Conservation (phyloP, 1,140 invertebrate genomes). For the Heliconius congener region DNA sequence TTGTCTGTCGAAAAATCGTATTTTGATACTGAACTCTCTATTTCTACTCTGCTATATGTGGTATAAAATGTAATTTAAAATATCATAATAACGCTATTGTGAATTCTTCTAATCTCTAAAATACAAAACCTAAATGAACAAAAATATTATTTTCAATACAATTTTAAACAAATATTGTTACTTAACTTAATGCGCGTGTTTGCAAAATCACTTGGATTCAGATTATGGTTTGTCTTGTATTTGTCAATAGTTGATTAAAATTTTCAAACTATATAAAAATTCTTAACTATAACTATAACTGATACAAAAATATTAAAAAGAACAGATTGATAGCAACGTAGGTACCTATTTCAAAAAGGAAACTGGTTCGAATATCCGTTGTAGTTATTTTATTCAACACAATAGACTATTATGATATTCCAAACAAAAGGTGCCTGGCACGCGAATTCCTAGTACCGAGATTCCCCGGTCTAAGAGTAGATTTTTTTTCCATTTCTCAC, state of each 20-base stretch:
- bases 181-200: neutral
- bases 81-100: too few relatives aligned
- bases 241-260: too few relatives aligned
- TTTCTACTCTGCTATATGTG: too few relatives aligned
- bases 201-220: too few relatives aligned
- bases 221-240: too few relatives aligned
- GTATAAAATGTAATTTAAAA: too few relatives aligned
- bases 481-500: constrained; percentile 63
- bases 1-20: too few relatives aligned
- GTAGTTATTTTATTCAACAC: constrained; percentile 23
- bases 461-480: constrained; percentile 63
- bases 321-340: neutral
- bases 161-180: too few relatives aligned
- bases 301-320: neutral
- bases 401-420: constrained; percentile 37
- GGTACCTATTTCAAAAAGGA: neutral
- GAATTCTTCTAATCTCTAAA: too few relatives aligned
- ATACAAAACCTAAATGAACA: too few relatives aligned
- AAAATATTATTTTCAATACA: too few relatives aligned
- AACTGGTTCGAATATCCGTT: constrained; percentile 18
- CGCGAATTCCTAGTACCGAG: constrained; percentile 63
- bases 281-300: neutral
- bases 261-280: neutral
- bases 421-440: constrained; percentile 58
- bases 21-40: too few relatives aligned